These are phyloP conservation scores for Hydropsyche betteni DNA, from an alignment of 2,888 invertebrate genomes.

Conservation along the genomic window DNA sequence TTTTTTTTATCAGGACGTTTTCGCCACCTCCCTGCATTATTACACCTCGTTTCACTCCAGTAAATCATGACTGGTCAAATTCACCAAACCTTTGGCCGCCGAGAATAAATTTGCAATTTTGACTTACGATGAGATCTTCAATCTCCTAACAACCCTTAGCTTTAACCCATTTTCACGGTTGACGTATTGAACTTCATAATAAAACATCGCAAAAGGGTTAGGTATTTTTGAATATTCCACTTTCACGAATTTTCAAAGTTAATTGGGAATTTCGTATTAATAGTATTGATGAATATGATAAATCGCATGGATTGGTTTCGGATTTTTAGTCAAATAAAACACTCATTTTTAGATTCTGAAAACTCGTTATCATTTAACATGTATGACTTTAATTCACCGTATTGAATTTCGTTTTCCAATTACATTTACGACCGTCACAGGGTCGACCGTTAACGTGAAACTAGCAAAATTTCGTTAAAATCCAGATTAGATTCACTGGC, in stretches of 20 bases:
- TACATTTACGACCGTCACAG: no score
- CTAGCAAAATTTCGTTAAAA: no score
- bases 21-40: conserved; percentile 13
- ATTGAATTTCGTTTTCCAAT: no score
- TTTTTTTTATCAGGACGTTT: conserved; percentile 10
- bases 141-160: conserved; percentile 12
- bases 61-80: conserved; percentile 21
- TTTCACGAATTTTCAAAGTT: background rate
- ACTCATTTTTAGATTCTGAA: no score
- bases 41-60: conserved; percentile 20
- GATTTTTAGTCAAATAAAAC: no score
- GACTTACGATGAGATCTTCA: conserved; percentile 15
- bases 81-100: background rate
- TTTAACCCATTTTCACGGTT: conserved; percentile 2
- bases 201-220: background rate
- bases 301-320: no score
- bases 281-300: no score
- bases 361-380: no score
- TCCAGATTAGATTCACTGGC: no score
- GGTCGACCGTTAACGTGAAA: no score
- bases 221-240: background rate
- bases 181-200: background rate
- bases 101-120: conserved; percentile 19
- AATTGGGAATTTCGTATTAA: no score
- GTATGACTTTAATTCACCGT: no score